Conservation (phyloP, 2,113 vertebrate genomes). For the Xerus inauris region DNA sequence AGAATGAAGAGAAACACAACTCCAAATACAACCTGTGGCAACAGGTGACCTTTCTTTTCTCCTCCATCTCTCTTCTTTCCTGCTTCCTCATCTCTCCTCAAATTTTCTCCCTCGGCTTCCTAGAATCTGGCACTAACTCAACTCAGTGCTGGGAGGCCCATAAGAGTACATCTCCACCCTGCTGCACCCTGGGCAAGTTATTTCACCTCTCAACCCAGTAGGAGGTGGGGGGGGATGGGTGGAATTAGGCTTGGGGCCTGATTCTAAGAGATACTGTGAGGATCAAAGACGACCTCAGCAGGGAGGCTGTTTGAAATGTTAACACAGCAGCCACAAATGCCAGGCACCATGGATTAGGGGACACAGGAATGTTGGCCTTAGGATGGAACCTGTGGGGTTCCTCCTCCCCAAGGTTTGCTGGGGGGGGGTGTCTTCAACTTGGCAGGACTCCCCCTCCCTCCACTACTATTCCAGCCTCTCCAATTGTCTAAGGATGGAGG, state of each 20-base stretch:
- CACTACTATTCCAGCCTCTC: background rate
- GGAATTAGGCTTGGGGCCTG: background rate
- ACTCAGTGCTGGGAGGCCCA: background rate
- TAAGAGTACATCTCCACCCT: background rate
- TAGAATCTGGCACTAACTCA: background rate
- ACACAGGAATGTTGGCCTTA: background rate
- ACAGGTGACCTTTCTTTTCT: background rate
- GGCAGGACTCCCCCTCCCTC: background rate
- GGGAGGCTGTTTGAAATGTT: slow-evolving; percentile 57
- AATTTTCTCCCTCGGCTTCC: background rate
- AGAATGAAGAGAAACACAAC: background rate
- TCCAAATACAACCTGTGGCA: no score
- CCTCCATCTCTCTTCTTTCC: background rate
- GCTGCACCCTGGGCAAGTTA: background rate
- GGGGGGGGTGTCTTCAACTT: background rate
- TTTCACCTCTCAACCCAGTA: background rate
- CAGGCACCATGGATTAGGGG: background rate
- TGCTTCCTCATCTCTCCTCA: no score
- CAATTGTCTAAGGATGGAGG: background rate
- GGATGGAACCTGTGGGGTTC: background rate
- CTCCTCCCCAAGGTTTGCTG: background rate
- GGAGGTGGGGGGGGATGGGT: background rate
- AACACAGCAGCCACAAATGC: background rate
- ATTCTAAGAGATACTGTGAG: background rate
- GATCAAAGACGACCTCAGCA: slow-evolving; percentile 55